Evolutionary conservation across 1,140 invertebrate genomes (phyloP).

Genomic region (Teleopsis dalmanni): DNA sequence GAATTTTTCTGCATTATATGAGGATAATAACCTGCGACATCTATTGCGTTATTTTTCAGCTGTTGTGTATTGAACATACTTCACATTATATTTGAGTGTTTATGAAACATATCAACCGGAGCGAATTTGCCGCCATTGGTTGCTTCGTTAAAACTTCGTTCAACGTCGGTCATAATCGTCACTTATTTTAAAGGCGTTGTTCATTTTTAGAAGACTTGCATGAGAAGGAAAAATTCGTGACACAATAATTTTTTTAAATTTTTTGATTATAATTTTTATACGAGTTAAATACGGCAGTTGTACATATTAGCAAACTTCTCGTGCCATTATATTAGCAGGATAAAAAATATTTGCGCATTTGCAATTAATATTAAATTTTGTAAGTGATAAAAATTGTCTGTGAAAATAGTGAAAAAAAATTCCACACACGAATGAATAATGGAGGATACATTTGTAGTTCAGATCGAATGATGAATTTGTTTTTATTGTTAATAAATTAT

Average conservation of each 20-base stretch:
- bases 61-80: no score
- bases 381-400: constrained; percentile 9
- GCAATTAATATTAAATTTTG: constrained; percentile 2
- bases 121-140: no score
- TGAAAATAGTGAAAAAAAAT: constrained; percentile 2
- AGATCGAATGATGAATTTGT: neutral
- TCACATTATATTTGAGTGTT: no score
- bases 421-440: neutral
- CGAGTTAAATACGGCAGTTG: neutral
- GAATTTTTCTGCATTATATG: no score
- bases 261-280: constrained; percentile 1
- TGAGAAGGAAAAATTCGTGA: constrained; percentile 6
- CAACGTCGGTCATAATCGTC: constrained; percentile 3
- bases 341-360: neutral
- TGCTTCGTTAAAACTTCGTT: no score
- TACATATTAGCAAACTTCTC: neutral
- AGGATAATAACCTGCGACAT: no score
- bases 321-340: neutral
- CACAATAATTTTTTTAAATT: neutral
- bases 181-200: constrained; percentile 14
- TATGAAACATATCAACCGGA: no score
- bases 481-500: neutral
- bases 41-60: no score
- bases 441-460: neutral
- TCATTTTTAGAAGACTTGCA: constrained; percentile 2